Base-by-base conservation (phyloP, 53 echinoderm and acorn worm species). In the Holothuria scabra region DNA sequence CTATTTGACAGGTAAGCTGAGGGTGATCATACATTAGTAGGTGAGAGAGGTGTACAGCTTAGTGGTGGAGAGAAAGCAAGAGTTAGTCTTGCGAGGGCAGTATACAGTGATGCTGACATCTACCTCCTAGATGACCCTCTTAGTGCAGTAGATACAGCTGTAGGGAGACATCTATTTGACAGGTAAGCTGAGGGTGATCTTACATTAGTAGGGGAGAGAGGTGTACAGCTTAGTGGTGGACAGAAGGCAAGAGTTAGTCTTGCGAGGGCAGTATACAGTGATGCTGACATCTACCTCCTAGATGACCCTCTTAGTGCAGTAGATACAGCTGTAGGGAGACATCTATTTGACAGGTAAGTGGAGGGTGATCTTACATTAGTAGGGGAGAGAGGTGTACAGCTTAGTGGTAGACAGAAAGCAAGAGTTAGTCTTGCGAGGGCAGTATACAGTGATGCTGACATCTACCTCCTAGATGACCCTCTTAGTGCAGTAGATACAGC, bases 11-110 rank as follows among this genome's bases (percentile, higher is more conserved):
- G n/a, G n/a, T n/a, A n/a, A n/a, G n/a, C 96, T 2, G 86, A 94
- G 5, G 90, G 92, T 56, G 97, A 97, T 61, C 78, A 76, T 24
- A 97, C 97, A 18, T 61, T 94, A n/a, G 92, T 97, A 8, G 97
- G 97, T 28, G 94, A 94, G 67, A 69, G 92, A 46, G 97, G 97
- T 48, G 94, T 94, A 66, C 90, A 86, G 79, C 89, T 97, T 21
- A 94, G 97, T 72, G 97, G 97, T 60, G 97, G 97, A 86, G 93
- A 97, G 81, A 97, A 86, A 92, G 92, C 97, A 86, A 93, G 97
- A 88, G 91, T 97, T 82, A 94, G 93, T 70, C 90, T 97, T 25
- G 97, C 97, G 20, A 92, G 97, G 81, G 97, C 97, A n/a, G 88
- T 97, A 32, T 97, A 93, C 88, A 87, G 86, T 61, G 85, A 97